Evolutionary conservation across 1,140 invertebrate species (phyloP).

Genomic region (Caerostris extrusa): DNA sequence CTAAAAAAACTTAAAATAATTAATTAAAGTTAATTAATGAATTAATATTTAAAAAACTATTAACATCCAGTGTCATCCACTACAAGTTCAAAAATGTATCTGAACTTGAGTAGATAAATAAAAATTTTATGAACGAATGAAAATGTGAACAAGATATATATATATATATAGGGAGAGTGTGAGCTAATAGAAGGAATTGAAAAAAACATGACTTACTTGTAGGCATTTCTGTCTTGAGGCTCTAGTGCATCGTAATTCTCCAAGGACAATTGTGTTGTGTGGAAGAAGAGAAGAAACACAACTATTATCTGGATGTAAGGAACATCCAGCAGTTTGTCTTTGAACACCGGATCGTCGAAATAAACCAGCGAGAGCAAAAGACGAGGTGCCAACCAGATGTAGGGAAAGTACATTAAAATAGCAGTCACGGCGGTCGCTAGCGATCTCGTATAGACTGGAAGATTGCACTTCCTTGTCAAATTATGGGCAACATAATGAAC

Average conservation of each 20-base stretch:
- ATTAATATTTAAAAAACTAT: too few species aligned
- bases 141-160: too few species aligned
- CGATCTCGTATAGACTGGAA: conserved; percentile 16
- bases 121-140: too few species aligned
- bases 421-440: background rate
- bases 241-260: conserved; percentile 24
- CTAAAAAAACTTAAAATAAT: too few species aligned
- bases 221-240: conserved; percentile 17
- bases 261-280: conserved; percentile 43
- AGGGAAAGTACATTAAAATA: conserved; percentile 19
- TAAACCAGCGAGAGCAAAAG: conserved; percentile 44
- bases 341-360: conserved; percentile 65
- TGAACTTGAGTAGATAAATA: too few species aligned
- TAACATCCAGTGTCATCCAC: too few species aligned
- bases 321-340: background rate
- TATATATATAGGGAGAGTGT: too few species aligned
- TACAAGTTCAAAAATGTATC: too few species aligned
- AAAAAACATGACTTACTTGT: conserved; percentile 26
- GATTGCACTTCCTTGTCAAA: conserved; percentile 44
- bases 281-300: conserved; percentile 56
- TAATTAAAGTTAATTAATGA: too few species aligned
- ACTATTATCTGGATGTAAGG: conserved; percentile 56
- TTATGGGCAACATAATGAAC: conserved; percentile 47
- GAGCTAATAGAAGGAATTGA: too few species aligned
- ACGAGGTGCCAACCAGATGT: conserved; percentile 31